Base-by-base conservation (phyloP, 2,113 vertebrate genomes). In the Apodemus sylvaticus region DNA sequence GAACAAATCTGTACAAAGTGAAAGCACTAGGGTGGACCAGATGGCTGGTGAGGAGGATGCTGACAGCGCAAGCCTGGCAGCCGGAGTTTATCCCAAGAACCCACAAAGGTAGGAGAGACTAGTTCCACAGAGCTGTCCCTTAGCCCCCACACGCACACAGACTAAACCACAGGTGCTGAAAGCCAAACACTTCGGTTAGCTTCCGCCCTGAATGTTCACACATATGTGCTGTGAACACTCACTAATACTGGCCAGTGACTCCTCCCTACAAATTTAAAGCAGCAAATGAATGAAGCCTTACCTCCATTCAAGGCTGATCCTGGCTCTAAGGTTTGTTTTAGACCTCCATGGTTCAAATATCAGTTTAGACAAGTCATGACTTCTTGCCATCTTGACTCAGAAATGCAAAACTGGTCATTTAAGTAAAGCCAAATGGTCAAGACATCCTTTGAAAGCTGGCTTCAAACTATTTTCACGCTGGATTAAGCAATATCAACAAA, bases 161-260 rank as follows among this genome's bases (percentile, higher is more conserved):
- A 82, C 3, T 4, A 42, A 83, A 92, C 87, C 31, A 64, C 78
- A 11, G 86, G 24, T 48, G 70, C 53, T 60, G 89, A 76, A 42
- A 94, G 86, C 11, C 66, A 94, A 96, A 24, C 22, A 78, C 12
- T 95, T 62, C 76, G 76, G 17, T 86, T 86, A 87, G 86, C 36
- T 93, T 95, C 66, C 79, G 70, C 68, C 42, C 42, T 86, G 20
- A 91, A 0, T 29, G 94, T 34, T 60, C 79, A 51, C 68, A 79
- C 60, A 85, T 4, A 36, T 10, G 39, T 34, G 26, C 48, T 55
- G 94, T 83, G 79, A 11, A 62, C 1, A 7, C 34, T 60, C 87
- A 68, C 58, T 83, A 48, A 94, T 34, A 74, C 58, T n/a, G 24
- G 10, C n/a, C 4, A 4, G 16, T 42, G 76, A 91, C 24, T n/a